Base-by-base conservation (phyloP, 2,888 invertebrate genomes). In the Camptogramma bilineatum region DNA sequence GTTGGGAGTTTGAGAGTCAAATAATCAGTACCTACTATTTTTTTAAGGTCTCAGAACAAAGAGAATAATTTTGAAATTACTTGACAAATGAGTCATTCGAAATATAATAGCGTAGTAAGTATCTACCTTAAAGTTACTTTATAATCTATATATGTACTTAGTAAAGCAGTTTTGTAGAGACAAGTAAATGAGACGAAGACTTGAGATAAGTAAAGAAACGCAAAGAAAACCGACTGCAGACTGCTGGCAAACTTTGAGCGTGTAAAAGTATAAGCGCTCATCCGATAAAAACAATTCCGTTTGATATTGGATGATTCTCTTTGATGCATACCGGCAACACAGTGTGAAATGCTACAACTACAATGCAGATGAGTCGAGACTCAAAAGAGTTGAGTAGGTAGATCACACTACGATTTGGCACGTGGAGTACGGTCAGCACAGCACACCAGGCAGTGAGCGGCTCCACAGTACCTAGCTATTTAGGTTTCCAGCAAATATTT, bases 381-480 rank as follows among this genome's bases (percentile, higher is more conserved):
- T 48, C 48, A 17, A 47, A 55, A 39, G 53, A 53, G 53, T 42
- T 24, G 42, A 28, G 46, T 52, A 52, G 57, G 46, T 52, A 52
- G 57, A 52, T 46, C 28, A 51, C 48, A 57, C 51, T 31, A 46
- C 44, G 50, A 54, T 50, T 55, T 54, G 58, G 58, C 58, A 54
- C 54, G 58, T 54, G 60, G 48, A 48, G 58, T 54, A 44, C 50
- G 54, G 58, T 54, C 51, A 59, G 53, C 58, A 50, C 51, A 59
- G 53, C 58, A 50, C 44, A 44, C 16, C 44, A 24, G 39, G 42
- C 21, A 53, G 16, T 39, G 52, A 19, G 13, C 52, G 18, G 18
- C 18, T 34, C 52, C 17, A 4, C 16, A 21, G 24, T 24, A 24
- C 10, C 48, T 51, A 21, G 24, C 13, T 31, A 13, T 39, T 13